Base-by-base conservation (phyloP, 2,888 invertebrate species). In the Cryptophagus acutangulus region DNA sequence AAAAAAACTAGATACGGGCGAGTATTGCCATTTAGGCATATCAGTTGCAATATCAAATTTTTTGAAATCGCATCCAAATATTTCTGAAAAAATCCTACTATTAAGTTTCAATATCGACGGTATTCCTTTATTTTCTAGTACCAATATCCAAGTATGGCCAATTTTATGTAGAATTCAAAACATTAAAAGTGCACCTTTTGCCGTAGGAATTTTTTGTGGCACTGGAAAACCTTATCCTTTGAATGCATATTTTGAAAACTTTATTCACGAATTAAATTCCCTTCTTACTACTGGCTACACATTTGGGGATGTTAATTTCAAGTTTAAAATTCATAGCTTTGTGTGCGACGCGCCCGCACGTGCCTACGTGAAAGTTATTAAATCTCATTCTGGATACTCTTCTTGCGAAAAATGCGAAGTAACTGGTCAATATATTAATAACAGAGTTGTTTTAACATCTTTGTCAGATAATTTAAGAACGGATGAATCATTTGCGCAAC, bases 321-420 rank as follows among this genome's bases (percentile, higher is more conserved):
- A 10, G 16, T 30, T 51, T 25, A 33, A 35, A 35, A 33, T 55
- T 18, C 29, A 33, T 34, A 38, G 43, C 18, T 44, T 54, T 36
- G 18, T 42, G 35, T 54, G 54, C 38, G 54, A 54, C 40, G 42
- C 46, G 20, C 52, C 48, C 8, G 51, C 54, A n/a, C 33, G 45
- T 36, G 16, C 47, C 8, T 52, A 40, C 28, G 29, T 54, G 10
- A 51, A 52, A 40, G 35, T 38, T 33, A 39, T 46, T 20, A 48
- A 50, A 40, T 26, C 31, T 15, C 45, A 48, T 33, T 37, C 36
- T 14, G 49, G 46, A n/a, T 52, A 46, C 37, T 48, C 29, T 30
- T 41, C 43, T 17, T 52, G 54, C 33, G 46, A 51, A 16, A 54
- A 46, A 41, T 54, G 51, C 33, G 30, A 14, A 12, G 44, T 37